These are phyloP conservation scores for Scalopus aquaticus DNA, from an alignment of 2,113 vertebrate species.

Conservation along the genomic window DNA sequence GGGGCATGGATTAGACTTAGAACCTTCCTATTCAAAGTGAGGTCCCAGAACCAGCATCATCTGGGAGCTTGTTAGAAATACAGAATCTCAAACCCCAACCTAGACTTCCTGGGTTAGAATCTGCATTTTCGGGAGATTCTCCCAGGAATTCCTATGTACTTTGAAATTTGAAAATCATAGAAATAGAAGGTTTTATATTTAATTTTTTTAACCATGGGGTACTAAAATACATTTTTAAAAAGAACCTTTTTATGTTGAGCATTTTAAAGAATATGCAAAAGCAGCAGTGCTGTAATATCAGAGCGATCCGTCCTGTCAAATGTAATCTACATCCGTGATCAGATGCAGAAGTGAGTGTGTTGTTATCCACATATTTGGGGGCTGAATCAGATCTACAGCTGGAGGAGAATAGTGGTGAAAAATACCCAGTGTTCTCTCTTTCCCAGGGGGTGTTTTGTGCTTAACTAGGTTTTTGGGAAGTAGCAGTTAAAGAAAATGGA, in stretches of 20 bases:
- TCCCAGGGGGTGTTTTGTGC: constrained; percentile 23
- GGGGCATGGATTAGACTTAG: background rate
- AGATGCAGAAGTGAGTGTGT: background rate
- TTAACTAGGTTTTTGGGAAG: constrained; percentile 23
- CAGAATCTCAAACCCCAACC: background rate
- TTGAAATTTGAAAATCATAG: background rate
- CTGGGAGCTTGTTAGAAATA: background rate
- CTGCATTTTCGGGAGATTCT: background rate
- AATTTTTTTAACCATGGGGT: background rate
- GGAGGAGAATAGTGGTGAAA: background rate
- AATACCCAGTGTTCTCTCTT: constrained; percentile 16
- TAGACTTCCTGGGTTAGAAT: background rate
- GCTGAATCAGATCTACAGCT: background rate
- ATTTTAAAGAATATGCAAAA: background rate
- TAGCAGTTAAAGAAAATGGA: constrained; percentile 55
- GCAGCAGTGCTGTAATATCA: background rate
- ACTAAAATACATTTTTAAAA: background rate
- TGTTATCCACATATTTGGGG: background rate
- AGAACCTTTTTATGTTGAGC: background rate
- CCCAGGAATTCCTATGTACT: background rate
- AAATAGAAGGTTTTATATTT: background rate
- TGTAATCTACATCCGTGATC: background rate
- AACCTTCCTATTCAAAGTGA: background rate
- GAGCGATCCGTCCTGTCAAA: background rate
- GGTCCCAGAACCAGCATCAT: no score